These are phyloP conservation scores for Watsonalla binaria DNA, from an alignment of 2,888 invertebrate species.

Conservation along the genomic window DNA sequence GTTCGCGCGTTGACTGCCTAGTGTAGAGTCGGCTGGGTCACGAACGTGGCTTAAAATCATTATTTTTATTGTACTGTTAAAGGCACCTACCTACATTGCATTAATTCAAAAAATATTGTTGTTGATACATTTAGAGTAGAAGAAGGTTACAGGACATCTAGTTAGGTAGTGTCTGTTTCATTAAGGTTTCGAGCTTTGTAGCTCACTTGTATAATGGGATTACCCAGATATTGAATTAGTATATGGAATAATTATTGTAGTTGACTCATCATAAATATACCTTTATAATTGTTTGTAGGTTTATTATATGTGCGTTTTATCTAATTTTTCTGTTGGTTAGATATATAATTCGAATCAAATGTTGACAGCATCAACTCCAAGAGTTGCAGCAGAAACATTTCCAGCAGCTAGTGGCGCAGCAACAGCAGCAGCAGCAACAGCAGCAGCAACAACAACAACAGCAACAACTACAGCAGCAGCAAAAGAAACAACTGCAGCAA, in stretches of 20 bases:
- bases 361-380: slow-evolving; percentile 49
- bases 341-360: slow-evolving; percentile 19
- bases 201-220: too few relatives aligned
- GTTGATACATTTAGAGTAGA: too few relatives aligned
- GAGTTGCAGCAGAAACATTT: slow-evolving; percentile 54
- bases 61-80: neutral
- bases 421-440: slow-evolving; percentile 11
- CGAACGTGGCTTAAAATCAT: neutral
- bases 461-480: slow-evolving; percentile 40
- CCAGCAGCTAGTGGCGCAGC: slow-evolving; percentile 33
- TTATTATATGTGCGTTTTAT: too few relatives aligned
- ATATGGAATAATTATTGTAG: neutral
- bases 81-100: too few relatives aligned
- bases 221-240: neutral
- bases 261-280: neutral
- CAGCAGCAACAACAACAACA: slow-evolving; percentile 41
- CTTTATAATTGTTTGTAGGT: neutral
- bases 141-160: too few relatives aligned
- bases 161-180: too few relatives aligned
- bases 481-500: slow-evolving; percentile 8
- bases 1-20: slow-evolving; percentile 16
- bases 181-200: too few relatives aligned
- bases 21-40: neutral
- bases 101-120: too few relatives aligned
- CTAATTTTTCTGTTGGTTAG: neutral